A percentile compares a stretch with the other conserved stretches of the same genome.
These are phyloP conservation scores for Pterobdella sp. DNA, from an alignment of 2,888 invertebrate species.

Conservation along the genomic window DNA sequence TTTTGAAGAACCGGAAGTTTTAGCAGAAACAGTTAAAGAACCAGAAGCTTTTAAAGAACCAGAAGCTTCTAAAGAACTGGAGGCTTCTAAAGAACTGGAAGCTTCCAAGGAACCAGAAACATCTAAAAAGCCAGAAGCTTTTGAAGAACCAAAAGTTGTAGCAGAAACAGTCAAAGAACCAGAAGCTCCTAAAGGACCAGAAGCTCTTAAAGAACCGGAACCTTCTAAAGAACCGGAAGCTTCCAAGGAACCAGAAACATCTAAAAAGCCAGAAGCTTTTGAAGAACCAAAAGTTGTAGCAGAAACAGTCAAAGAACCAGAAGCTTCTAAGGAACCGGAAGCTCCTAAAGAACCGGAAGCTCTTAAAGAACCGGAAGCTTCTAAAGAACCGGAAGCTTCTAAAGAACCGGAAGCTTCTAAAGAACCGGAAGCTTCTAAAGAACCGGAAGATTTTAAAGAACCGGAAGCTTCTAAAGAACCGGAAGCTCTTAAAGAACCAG, in stretches of 20 bases:
- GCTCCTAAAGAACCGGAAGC: constrained; percentile 1
- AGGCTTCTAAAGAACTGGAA: neutral
- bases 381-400: neutral
- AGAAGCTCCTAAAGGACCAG: too few relatives aligned
- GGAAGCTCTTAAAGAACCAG: constrained; percentile 8
- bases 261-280: neutral
- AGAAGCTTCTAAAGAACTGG: neutral
- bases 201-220: neutral
- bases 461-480: neutral
- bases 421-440: constrained; percentile 2
- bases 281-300: constrained; percentile 1
- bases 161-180: constrained; percentile 1
- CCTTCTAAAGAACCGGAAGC: neutral
- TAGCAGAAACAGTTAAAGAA: neutral
- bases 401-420: constrained; percentile 2
- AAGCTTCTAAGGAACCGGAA: neutral
- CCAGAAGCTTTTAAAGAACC: neutral
- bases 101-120: neutral
- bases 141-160: neutral
- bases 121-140: neutral
- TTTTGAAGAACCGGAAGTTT: constrained; percentile 14
- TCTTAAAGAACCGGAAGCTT: constrained; percentile 1
- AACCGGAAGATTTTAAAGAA: neutral
- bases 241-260: neutral
- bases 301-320: neutral